Evolutionary conservation across 2,797 vertebrate species (phyloP).

Genomic region (Crenuchus spilurus): DNA sequence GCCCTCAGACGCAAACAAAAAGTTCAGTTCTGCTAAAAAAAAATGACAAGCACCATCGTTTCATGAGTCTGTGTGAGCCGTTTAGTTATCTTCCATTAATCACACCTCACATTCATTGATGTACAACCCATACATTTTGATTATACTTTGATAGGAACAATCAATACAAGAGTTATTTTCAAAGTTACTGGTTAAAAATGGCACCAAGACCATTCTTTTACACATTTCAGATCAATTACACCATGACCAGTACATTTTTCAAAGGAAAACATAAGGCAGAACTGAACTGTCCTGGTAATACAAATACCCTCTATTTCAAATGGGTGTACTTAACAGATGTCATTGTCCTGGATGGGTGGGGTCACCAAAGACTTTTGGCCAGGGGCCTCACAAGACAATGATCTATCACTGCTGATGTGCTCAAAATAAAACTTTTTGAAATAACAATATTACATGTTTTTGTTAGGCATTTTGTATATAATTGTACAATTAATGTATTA

Average conservation of each 20-base stretch:
- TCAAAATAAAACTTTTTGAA: too few relatives aligned
- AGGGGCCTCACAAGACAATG: too few relatives aligned
- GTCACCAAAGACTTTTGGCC: too few relatives aligned
- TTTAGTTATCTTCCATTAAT: background rate
- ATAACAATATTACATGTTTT: too few relatives aligned
- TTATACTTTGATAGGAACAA: background rate
- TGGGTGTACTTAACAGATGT: background rate
- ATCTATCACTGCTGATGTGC: too few relatives aligned
- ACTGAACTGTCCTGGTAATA: background rate
- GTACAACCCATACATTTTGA: background rate
- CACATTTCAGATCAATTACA: background rate
- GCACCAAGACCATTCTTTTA: background rate
- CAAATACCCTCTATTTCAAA: background rate
- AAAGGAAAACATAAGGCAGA: background rate
- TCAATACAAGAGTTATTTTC: too few relatives aligned
- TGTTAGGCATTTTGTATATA: too few relatives aligned
- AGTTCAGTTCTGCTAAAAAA: background rate
- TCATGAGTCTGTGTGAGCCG: background rate
- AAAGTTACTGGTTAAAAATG: background rate
- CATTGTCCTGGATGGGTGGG: background rate
- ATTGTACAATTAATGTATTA: too few relatives aligned
- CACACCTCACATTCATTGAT: background rate
- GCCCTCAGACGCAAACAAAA: background rate
- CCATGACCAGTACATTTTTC: background rate
- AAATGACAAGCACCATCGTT: background rate